These are phyloP conservation scores for Alfaro cultratus DNA, from an alignment of 2,797 vertebrate genomes.

Conservation along the genomic window DNA sequence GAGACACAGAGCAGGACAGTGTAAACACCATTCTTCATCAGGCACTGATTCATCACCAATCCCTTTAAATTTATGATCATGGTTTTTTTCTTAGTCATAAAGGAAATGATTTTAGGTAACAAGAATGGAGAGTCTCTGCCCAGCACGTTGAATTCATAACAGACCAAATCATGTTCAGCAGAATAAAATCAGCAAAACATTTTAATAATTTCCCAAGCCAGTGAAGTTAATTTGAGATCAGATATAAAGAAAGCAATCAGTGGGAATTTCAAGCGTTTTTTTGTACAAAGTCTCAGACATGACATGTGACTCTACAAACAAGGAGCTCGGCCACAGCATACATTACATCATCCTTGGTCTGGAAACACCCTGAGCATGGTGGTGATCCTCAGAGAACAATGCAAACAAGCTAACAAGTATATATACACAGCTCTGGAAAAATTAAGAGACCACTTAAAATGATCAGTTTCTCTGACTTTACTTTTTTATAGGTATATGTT, in stretches of 20 bases:
- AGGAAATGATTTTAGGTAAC: background rate
- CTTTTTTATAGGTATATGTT: too few relatives aligned
- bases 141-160: background rate
- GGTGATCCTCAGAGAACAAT: constrained; percentile 71
- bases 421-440: background rate
- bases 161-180: background rate
- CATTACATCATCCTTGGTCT: constrained; percentile 78
- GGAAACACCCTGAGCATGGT: constrained; percentile 75
- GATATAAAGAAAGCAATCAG: constrained; percentile 39
- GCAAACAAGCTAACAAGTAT: constrained; percentile 65
- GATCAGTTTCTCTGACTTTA: too few relatives aligned
- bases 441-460: too few relatives aligned
- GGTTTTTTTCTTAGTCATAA: background rate
- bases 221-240: constrained; percentile 10
- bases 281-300: constrained; percentile 38
- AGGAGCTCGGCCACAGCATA: constrained; percentile 63
- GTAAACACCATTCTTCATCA: constrained; percentile 60
- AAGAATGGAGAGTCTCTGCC: background rate
- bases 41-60: background rate
- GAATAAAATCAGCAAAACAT: background rate
- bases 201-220: constrained; percentile 11
- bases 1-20: constrained; percentile 58
- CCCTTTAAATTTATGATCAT: constrained; percentile 6
- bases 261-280: constrained; percentile 32
- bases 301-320: constrained; percentile 81